These are phyloP conservation scores for Meles meles DNA, from an alignment of 2,113 vertebrate species.

Conservation along the genomic window DNA sequence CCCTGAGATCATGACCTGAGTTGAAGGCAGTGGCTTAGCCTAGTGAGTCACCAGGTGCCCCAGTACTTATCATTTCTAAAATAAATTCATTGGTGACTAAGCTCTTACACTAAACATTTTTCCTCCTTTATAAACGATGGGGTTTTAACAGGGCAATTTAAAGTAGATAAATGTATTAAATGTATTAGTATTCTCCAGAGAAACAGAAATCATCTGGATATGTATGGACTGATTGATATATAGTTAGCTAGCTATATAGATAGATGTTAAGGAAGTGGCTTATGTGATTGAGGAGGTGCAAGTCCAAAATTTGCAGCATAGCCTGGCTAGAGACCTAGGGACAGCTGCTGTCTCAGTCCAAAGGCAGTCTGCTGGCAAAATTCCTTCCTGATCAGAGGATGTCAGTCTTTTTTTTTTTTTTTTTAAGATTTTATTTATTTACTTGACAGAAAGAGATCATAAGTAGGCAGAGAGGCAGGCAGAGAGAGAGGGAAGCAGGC, in stretches of 20 bases:
- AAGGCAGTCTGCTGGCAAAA: background rate
- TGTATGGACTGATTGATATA: background rate
- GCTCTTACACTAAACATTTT: background rate
- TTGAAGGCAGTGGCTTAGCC: too few relatives aligned
- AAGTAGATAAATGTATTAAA: background rate
- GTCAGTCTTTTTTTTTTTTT: background rate
- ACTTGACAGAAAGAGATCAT: too few relatives aligned
- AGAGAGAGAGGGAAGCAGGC: too few relatives aligned
- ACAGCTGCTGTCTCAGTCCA: background rate
- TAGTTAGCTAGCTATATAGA: background rate
- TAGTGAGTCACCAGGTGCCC: too few relatives aligned
- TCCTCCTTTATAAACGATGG: background rate
- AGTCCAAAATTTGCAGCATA: background rate
- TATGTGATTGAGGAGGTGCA: background rate
- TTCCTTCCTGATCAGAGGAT: background rate
- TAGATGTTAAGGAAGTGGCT: background rate
- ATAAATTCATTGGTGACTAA: background rate
- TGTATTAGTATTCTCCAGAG: background rate
- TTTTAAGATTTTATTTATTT: too few relatives aligned
- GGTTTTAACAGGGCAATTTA: background rate
- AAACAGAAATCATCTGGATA: background rate
- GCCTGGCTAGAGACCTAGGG: background rate
- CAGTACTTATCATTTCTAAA: background rate
- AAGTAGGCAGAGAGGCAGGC: too few relatives aligned
- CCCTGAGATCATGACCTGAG: too few relatives aligned